phyloP scores from a whole-genome alignment of 35 echinoderm and acorn worm species.

The Nesometra sesokonis region DNA sequence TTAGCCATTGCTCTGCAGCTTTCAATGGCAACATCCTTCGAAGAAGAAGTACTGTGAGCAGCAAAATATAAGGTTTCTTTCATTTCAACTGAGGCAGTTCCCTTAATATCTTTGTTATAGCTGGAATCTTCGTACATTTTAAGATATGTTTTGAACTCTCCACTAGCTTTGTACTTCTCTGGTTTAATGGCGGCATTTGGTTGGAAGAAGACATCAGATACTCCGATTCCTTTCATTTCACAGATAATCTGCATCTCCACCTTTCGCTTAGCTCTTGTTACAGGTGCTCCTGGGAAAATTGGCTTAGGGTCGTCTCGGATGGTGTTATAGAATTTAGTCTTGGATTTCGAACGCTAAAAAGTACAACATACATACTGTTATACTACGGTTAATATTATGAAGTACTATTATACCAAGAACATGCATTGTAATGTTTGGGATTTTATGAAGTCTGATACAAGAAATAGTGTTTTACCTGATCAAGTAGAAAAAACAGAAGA shows the following conservation, averaged over 20 bases:
- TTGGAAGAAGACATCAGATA: neutral
- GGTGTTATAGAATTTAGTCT: neutral
- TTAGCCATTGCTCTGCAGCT: neutral
- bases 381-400: too few species aligned
- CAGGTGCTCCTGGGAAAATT: neutral
- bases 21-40: neutral
- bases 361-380: neutral
- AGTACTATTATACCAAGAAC: too few species aligned
- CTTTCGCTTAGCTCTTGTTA: neutral
- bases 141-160: neutral
- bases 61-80: neutral
- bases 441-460: too few species aligned
- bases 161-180: neutral
- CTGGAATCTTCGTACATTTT: neutral
- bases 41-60: neutral
- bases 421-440: too few species aligned
- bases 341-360: neutral
- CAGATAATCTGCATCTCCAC: neutral
- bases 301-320: neutral
- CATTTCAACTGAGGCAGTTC: neutral
- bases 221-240: neutral
- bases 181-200: neutral
- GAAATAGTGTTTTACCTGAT: too few species aligned
- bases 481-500: too few species aligned
- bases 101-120: neutral